A percentile compares a stretch with the other conserved stretches of the same genome.
phyloP scores from a whole-genome alignment of 2,797 vertebrate species.

The Erpetoichthys calabaricus region DNA sequence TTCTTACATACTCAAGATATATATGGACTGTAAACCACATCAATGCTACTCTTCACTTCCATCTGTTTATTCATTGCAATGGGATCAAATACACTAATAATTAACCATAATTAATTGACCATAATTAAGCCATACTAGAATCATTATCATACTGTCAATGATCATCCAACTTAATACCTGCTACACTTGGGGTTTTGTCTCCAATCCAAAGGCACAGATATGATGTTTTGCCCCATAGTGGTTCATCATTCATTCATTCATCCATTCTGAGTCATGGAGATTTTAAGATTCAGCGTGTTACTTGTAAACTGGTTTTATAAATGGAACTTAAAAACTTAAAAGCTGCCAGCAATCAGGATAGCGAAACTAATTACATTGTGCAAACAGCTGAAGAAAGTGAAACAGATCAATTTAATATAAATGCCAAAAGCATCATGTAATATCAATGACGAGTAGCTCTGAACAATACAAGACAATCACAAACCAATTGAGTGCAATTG shows the following conservation, averaged over 20 bases:
- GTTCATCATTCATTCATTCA: slow-evolving; percentile 2
- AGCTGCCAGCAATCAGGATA: slow-evolving; percentile 16
- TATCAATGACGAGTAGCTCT: slow-evolving; percentile 50
- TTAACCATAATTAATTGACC: too few species aligned
- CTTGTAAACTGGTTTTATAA: too few species aligned
- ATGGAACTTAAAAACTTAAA: too few species aligned
- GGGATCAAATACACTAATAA: slow-evolving; percentile 55
- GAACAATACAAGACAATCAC: slow-evolving; percentile 59
- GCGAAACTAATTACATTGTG: slow-evolving; percentile 45
- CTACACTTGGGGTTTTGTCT: slow-evolving; percentile 32
- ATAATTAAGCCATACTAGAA: slow-evolving; percentile 56
- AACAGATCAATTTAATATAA: slow-evolving; percentile 62
- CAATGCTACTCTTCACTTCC: too few species aligned
- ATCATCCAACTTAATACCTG: slow-evolving; percentile 39
- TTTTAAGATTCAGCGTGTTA: too few species aligned
- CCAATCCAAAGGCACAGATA: slow-evolving; percentile 6
- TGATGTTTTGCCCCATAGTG: neutral
- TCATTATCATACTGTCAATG: slow-evolving; percentile 67
- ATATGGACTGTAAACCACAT: too few species aligned
- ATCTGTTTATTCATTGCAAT: slow-evolving; percentile 50
- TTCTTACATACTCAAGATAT: too few species aligned
- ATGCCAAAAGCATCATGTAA: slow-evolving; percentile 52
- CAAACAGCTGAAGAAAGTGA: slow-evolving; percentile 48
- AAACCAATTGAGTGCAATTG: slow-evolving; percentile 70
- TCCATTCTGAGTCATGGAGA: too few species aligned